Evolutionary conservation across 2,113 vertebrate genomes (phyloP).

Genomic region (Erpornis zantholeuca): DNA sequence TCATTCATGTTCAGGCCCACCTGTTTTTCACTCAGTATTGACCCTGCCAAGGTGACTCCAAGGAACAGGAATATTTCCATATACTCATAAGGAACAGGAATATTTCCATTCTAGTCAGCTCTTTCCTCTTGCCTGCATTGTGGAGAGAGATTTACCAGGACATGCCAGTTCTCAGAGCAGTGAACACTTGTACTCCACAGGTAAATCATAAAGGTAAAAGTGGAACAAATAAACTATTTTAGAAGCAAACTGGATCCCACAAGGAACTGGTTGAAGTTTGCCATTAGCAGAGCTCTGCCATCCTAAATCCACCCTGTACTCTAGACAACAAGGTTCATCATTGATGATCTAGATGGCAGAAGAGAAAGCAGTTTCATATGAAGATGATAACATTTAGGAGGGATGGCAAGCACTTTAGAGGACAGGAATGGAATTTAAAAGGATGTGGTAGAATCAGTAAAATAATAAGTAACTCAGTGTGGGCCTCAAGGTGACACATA

Average conservation of each 20-base stretch:
- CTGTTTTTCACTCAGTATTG: not conserved
- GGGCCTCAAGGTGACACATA: not conserved
- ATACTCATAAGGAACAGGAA: not conserved
- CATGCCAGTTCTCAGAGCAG: not conserved
- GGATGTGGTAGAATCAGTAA: not conserved
- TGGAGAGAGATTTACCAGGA: not conserved
- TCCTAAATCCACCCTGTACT: not conserved
- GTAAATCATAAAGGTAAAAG: not conserved
- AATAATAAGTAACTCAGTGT: not conserved
- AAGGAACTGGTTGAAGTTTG: not conserved
- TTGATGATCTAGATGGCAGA: not conserved
- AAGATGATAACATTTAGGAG: not conserved
- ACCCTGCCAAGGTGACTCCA: no score
- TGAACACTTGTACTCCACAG: not conserved
- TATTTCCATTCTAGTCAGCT: not conserved
- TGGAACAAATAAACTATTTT: not conserved
- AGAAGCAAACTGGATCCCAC: not conserved
- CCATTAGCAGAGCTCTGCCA: not conserved
- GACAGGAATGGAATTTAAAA: not conserved
- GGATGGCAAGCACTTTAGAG: not conserved
- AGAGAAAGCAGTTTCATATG: not conserved
- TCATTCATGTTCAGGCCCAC: not conserved
- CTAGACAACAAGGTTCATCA: not conserved
- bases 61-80: not conserved
- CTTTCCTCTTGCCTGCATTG: not conserved